These are phyloP conservation scores for Pheucticus melanocephalus DNA, from an alignment of 2,113 vertebrate species.

Conservation along the genomic window DNA sequence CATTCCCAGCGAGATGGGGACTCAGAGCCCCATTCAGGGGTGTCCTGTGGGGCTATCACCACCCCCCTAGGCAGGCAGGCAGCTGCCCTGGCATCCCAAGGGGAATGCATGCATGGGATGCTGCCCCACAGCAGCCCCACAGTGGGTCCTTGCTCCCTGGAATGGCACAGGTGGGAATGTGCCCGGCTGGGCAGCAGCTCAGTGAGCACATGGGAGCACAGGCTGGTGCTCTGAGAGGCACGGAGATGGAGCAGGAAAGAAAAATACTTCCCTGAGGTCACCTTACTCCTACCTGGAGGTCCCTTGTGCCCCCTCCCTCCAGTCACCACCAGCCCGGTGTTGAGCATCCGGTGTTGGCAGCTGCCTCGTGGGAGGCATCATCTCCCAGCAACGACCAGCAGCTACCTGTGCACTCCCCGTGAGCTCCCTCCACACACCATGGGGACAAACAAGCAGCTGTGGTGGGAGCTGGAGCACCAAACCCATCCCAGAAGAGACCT, in stretches of 20 bases:
- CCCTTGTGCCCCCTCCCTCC: neutral
- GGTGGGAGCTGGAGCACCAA: neutral
- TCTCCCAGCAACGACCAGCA: slow-evolving; percentile 1
- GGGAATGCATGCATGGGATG: neutral
- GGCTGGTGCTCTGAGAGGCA: neutral
- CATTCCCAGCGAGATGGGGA: accelerated
- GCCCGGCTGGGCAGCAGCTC: neutral
- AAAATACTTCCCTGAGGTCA: neutral
- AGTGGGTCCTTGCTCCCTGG: accelerated
- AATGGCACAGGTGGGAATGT: neutral
- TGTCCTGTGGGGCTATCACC: neutral
- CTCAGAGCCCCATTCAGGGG: accelerated
- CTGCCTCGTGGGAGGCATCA: neutral
- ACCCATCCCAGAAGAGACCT: neutral
- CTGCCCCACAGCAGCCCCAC: neutral
- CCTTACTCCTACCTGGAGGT: neutral
- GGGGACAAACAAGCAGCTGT: accelerated
- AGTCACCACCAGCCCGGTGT: accelerated
- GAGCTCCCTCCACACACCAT: accelerated
- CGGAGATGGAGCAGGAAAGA: accelerated
- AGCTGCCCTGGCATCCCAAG: neutral
- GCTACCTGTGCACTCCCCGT: neutral
- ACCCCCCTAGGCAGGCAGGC: neutral
- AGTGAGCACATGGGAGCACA: accelerated
- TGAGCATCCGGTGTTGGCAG: neutral